Evolutionary conservation across 92 coral and sea anemone genomes (phyloP).

Genomic region (Meandrina meandrites): DNA sequence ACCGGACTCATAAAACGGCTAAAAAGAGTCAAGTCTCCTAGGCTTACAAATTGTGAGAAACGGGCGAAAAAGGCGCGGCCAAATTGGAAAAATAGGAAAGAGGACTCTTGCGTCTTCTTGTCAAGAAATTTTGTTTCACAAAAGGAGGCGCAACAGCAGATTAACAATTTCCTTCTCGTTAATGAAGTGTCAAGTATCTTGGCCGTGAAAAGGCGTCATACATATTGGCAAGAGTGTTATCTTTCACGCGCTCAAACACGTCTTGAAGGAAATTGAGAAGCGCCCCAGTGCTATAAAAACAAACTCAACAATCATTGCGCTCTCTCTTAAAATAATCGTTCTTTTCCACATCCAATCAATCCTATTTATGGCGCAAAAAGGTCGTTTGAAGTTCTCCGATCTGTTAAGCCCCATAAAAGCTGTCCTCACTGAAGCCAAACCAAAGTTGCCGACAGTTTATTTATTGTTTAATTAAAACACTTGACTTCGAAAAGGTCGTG

Average conservation of each 20-base stretch:
- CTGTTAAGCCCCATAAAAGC: conserved; percentile 45
- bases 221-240: not conserved
- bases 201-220: conserved; percentile 24
- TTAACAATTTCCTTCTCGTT: not conserved
- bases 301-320: conserved; percentile 17
- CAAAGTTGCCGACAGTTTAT: conserved; percentile 61
- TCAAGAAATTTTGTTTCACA: not conserved
- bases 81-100: not conserved
- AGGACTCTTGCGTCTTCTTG: not conserved
- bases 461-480: conserved; percentile 51
- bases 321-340: conserved; percentile 13
- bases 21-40: no score
- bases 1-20: no score
- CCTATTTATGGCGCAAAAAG: conserved; percentile 31
- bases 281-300: conserved; percentile 17
- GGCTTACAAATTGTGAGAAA: not conserved
- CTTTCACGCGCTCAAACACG: conserved; percentile 35
- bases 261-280: conserved; percentile 25
- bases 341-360: conserved; percentile 24
- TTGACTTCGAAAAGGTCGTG: conserved; percentile 51
- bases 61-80: not conserved
- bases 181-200: conserved; percentile 25
- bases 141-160: not conserved
- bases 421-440: conserved; percentile 42
- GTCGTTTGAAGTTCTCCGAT: conserved; percentile 50